These are phyloP conservation scores for Perodicticus potto DNA, from an alignment of 2,797 vertebrate genomes.

Conservation along the genomic window DNA sequence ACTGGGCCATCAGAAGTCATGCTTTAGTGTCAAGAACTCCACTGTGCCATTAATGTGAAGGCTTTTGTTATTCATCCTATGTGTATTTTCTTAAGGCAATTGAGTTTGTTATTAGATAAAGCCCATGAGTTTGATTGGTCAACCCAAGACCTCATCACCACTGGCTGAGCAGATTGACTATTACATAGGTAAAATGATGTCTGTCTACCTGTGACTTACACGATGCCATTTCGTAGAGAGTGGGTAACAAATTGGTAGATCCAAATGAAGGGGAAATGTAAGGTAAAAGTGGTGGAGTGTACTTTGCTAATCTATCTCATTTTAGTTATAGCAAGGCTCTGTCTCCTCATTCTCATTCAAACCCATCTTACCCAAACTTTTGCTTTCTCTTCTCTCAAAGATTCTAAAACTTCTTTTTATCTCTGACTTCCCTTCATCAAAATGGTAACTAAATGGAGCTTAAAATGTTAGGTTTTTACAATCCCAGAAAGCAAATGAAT, in stretches of 20 bases:
- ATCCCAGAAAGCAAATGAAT: background rate
- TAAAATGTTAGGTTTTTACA: background rate
- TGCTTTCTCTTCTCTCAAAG: background rate
- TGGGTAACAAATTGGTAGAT: background rate
- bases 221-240: background rate
- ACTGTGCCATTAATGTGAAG: background rate
- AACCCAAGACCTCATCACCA: background rate
- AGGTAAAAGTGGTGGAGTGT: background rate
- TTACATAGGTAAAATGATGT: background rate
- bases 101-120: background rate
- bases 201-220: background rate
- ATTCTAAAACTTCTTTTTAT: background rate
- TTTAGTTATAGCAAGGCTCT: slow-evolving; percentile 3
- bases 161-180: background rate
- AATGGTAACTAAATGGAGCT: background rate
- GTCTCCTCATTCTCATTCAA: background rate
- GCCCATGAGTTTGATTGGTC: background rate
- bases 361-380: background rate
- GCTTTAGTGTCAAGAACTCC: background rate
- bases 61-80: background rate
- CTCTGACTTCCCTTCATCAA: background rate
- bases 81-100: background rate
- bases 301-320: slow-evolving; percentile 15
- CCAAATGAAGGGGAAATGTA: background rate
- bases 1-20: background rate